Percentiles rank a stretch among this genome's conserved stretches.
Evolutionary conservation across 2,888 invertebrate genomes (phyloP).

Genomic region (Magallana nippona): DNA sequence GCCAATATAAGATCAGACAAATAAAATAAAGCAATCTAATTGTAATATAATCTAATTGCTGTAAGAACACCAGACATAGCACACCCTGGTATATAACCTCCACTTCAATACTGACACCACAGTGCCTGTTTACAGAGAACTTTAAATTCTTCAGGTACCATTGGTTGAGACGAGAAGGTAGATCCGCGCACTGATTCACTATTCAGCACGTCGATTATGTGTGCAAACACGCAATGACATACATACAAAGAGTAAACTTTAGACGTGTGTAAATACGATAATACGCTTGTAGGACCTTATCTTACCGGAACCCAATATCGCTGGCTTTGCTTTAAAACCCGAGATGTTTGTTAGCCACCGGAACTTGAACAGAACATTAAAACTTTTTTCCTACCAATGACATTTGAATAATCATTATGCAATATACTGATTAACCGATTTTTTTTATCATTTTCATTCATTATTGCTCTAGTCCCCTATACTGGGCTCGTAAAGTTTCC

Average conservation of each 20-base stretch:
- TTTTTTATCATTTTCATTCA: too few relatives aligned
- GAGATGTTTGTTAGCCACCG: background rate
- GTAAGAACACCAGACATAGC: too few relatives aligned
- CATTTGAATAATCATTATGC: too few relatives aligned
- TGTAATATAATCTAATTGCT: too few relatives aligned
- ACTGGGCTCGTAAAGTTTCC: too few relatives aligned
- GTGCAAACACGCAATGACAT: background rate
- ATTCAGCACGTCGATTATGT: background rate
- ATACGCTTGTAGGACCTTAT: background rate
- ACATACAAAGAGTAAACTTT: background rate
- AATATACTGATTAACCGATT: too few relatives aligned
- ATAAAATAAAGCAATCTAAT: too few relatives aligned
- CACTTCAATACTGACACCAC: background rate
- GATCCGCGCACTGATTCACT: constrained; percentile 1
- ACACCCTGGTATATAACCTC: background rate
- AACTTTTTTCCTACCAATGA: too few relatives aligned
- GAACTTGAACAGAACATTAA: too few relatives aligned
- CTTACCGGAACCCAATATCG: constrained; percentile 15
- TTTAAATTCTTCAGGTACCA: background rate
- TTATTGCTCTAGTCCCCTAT: too few relatives aligned
- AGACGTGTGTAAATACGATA: background rate
- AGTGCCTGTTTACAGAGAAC: background rate
- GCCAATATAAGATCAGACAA: too few relatives aligned
- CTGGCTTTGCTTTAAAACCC: background rate
- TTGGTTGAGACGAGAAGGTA: background rate